Base-by-base conservation (phyloP, 2,113 vertebrate species). In the Mormoops blainvillei region DNA sequence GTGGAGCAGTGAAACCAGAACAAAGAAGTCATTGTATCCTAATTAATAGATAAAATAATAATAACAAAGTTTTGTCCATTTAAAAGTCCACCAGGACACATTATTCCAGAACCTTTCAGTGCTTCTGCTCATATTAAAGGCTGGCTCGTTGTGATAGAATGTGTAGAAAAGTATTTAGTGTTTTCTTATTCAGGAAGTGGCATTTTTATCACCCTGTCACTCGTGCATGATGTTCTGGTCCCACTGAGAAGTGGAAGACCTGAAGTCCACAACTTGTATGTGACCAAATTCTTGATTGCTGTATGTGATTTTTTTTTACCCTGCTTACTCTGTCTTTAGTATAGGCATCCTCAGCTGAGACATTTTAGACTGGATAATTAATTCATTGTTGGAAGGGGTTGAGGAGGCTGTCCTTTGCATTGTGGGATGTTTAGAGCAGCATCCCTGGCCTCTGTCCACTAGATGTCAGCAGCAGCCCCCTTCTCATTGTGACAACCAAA, bases 1-100 rank as follows among this genome's bases (percentile, higher is more conserved):
- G 14, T 28, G 45, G 63, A 91, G 48, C 24, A 38, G 36, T 48
- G 43, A 91, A 63, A 31, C 50, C 77, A 50, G 76, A 58, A 95
- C 95, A 96, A 81, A 96, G 88, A 73, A 84, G 52, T 71, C 87
- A 81, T 19, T 81, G 83, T 95, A 36, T 54, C 76, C 90, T 73
- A 68, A 87, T 43, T 74, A 71, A 87, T 24, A 61, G 58, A 87
- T 22, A 74, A 77, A 87, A 68, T 73, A 91, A 56, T 95, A 68
- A 82, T 77, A 68, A 61, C 85, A 71, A 76, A 87, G 33, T 36
- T 74, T 61, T 26, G 6, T 52, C 36, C 73, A 36, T 56, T 45
- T 78, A 89, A 73, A 85, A 93, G 71, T 81, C 73, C n/a, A 61
- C 48, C 82, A 65, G 80, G 85, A 41, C 33, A 78, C 61, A 45